phyloP scores from a whole-genome alignment of 2,113 vertebrate genomes.

The Crotalus horridus region DNA sequence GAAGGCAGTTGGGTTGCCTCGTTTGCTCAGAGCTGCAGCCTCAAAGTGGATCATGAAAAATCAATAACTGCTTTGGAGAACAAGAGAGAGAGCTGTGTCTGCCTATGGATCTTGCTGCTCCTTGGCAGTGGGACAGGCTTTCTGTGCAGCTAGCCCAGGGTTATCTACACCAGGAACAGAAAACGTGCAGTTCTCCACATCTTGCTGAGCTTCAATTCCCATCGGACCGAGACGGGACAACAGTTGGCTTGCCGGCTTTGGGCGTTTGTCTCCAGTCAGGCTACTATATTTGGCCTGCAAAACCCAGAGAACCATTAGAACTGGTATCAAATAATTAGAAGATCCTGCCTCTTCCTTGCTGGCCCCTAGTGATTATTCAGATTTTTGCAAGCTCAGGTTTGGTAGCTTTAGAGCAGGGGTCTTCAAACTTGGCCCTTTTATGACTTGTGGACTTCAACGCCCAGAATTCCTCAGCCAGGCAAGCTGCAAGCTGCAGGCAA shows the following conservation, averaged over 20 bases:
- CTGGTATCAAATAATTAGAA: neutral
- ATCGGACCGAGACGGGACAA: neutral
- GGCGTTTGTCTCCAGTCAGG: neutral
- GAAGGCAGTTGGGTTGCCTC: neutral
- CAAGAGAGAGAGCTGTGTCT: neutral
- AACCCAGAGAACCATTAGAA: neutral
- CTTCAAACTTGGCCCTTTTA: too few relatives aligned
- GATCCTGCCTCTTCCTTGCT: neutral
- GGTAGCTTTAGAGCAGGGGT: too few relatives aligned
- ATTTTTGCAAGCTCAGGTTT: neutral
- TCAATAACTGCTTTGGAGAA: neutral
- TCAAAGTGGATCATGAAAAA: neutral
- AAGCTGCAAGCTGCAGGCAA: too few relatives aligned
- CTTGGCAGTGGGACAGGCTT: neutral
- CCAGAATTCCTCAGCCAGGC: too few relatives aligned
- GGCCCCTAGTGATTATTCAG: neutral
- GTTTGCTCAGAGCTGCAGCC: neutral
- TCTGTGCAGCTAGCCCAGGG: neutral
- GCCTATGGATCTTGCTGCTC: neutral
- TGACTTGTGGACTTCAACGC: too few relatives aligned
- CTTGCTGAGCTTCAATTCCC: neutral
- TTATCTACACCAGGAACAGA: neutral
- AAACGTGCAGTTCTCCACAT: neutral
- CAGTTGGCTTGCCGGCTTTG: neutral
- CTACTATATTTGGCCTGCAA: neutral